phyloP scores from a whole-genome alignment of 2,888 invertebrate species.

The Stictocephala bisonia region DNA sequence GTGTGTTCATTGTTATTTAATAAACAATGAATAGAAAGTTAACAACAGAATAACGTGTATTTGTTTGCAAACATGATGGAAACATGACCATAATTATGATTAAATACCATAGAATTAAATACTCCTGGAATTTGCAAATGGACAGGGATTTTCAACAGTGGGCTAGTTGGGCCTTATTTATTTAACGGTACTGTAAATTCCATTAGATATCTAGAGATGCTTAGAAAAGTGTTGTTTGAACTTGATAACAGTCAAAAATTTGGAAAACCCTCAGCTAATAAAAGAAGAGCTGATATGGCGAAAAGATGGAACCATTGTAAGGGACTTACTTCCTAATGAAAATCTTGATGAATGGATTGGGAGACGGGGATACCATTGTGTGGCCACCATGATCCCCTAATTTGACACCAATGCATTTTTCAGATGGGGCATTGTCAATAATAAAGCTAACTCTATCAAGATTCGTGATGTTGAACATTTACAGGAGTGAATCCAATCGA shows the following conservation, averaged over 20 bases:
- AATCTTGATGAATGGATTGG: constrained; percentile 35
- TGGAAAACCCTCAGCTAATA: constrained; percentile 14
- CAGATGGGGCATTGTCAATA: constrained; percentile 25
- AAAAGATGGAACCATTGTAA: constrained; percentile 34
- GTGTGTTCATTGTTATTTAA: constrained; percentile 16
- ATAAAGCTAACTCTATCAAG: not conserved
- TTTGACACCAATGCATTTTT: constrained; percentile 39
- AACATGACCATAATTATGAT: constrained; percentile 27
- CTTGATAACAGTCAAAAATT: constrained; percentile 20
- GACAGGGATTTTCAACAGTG: constrained; percentile 7
- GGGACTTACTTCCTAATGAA: constrained; percentile 35
- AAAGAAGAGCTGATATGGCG: constrained; percentile 27
- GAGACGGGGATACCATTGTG: constrained; percentile 28
- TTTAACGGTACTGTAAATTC: not conserved
- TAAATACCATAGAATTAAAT: constrained; percentile 3
- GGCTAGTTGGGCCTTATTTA: not conserved
- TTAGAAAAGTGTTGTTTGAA: constrained; percentile 26
- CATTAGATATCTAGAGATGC: constrained; percentile 16
- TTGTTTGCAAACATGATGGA: constrained; percentile 37
- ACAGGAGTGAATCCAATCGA: no score
- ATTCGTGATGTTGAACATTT: no score
- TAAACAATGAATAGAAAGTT: constrained; percentile 24
- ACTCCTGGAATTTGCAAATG: constrained; percentile 20
- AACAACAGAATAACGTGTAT: constrained; percentile 27
- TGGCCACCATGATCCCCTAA: constrained; percentile 18